These are phyloP conservation scores for Saccostrea glomerata DNA, from an alignment of 1,140 invertebrate species.

Conservation along the genomic window DNA sequence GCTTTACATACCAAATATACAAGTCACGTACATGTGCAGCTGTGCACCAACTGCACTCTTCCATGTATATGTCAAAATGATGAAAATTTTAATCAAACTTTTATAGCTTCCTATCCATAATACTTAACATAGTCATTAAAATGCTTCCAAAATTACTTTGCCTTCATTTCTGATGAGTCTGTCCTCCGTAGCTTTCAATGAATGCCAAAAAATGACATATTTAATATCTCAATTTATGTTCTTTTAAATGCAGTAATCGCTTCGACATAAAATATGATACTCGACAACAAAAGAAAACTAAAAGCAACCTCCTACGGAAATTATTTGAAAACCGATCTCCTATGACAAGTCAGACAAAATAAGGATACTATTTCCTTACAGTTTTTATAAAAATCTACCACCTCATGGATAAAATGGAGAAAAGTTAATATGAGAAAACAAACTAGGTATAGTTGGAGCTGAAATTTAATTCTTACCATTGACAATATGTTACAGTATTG, in stretches of 20 bases:
- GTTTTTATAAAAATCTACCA: conserved; percentile 6
- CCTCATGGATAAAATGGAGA: not conserved
- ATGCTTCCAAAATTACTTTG: conserved; percentile 7
- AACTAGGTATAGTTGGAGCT: not conserved
- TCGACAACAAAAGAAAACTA: conserved; percentile 22
- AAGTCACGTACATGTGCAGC: not conserved
- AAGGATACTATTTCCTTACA: conserved; percentile 1
- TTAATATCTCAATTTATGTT: conserved; percentile 22
- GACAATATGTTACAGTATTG: conserved; percentile 30
- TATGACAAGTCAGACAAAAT: not conserved
- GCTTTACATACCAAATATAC: not conserved
- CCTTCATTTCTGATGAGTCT: not conserved
- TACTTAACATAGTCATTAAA: conserved; percentile 13
- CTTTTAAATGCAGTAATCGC: conserved; percentile 22
- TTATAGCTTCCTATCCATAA: not conserved
- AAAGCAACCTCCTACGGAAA: conserved; percentile 28
- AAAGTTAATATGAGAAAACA: not conserved
- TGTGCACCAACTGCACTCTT: not conserved
- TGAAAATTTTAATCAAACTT: not conserved
- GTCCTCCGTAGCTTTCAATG: not conserved
- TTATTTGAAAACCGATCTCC: conserved; percentile 31
- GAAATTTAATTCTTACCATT: not conserved
- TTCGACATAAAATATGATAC: conserved; percentile 23
- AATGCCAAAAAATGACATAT: conserved; percentile 28
- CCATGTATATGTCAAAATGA: not conserved